phyloP scores from a whole-genome alignment of 2,113 vertebrate genomes.

The Cercocebus atys region DNA sequence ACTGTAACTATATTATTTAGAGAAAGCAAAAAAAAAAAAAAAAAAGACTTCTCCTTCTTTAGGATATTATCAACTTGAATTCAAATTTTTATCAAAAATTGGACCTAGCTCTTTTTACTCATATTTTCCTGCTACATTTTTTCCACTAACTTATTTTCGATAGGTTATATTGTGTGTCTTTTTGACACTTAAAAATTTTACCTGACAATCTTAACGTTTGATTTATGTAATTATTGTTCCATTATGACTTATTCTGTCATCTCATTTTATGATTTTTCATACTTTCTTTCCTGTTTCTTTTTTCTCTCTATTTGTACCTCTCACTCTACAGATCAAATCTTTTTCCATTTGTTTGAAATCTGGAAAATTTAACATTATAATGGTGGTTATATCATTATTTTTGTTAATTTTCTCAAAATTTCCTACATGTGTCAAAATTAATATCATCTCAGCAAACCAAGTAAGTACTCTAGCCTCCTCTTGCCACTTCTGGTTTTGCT shows the following conservation, averaged over 20 bases:
- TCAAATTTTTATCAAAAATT: neutral
- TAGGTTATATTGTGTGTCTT: neutral
- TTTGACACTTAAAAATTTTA: neutral
- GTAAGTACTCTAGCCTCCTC: neutral
- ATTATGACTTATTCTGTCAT: neutral
- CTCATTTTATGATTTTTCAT: neutral
- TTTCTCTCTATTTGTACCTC: neutral
- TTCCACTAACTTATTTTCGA: neutral
- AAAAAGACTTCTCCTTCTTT: neutral
- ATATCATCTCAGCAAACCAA: neutral
- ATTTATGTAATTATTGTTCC: neutral
- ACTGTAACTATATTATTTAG: neutral
- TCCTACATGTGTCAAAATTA: neutral
- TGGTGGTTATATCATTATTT: neutral
- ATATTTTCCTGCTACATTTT: neutral
- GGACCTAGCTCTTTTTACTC: neutral
- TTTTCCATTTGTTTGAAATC: neutral
- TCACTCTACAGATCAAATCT: neutral
- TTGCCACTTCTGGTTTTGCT: neutral
- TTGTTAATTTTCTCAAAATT: neutral
- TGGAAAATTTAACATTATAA: neutral
- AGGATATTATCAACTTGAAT: neutral
- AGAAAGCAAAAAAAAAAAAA: neutral
- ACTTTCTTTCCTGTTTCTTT: neutral
- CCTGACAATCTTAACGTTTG: neutral